These are phyloP conservation scores for western clawed frog (Xenopus tropicalis) DNA, from an alignment of 2,113 vertebrate genomes.

Conservation along the genomic window UCB_Xtro_10.0 CM004450.2:108981001-108981500, in stretches of 20 bases:
- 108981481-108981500: background rate
- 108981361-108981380: slow-evolving; percentile 19
- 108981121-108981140: background rate
- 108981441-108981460: slow-evolving; percentile 7
- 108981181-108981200: too few relatives aligned
- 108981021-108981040: too few relatives aligned
- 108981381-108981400: slow-evolving; percentile 19
- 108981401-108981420: slow-evolving; percentile 24
- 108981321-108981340: slow-evolving; percentile 17
- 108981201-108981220: background rate
- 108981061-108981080: too few relatives aligned
- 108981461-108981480: background rate
- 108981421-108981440: slow-evolving; percentile 37
- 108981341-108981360: slow-evolving; percentile 25
- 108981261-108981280: background rate
- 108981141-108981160: too few relatives aligned
- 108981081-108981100: too few relatives aligned
- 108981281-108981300: background rate
- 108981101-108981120: too few relatives aligned
- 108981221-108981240: slow-evolving; percentile 13
- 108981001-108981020: too few relatives aligned
- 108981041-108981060: too few relatives aligned
- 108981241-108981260: background rate
- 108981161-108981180: too few relatives aligned
- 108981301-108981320: slow-evolving; percentile 20